Conservation (phyloP, 2,113 vertebrate genomes). For the Xiphorhynchus elegans region DNA sequence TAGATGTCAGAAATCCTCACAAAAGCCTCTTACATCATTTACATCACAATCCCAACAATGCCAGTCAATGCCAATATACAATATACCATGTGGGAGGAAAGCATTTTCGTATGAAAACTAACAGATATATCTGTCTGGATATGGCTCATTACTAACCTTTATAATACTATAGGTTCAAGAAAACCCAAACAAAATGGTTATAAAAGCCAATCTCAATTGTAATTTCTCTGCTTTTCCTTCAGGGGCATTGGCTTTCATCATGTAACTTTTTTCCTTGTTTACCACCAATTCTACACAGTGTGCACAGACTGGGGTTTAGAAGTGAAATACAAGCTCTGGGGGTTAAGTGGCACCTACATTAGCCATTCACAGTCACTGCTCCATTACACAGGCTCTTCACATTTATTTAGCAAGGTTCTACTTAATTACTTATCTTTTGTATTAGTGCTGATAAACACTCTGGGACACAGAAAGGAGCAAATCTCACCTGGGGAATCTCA, state of each 20-base stretch:
- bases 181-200: not conserved
- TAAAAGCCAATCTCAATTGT: not conserved
- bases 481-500: not conserved
- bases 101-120: not conserved
- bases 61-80: not conserved
- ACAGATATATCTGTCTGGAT: not conserved
- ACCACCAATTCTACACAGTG: not conserved
- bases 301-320: not conserved
- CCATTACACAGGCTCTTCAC: not conserved
- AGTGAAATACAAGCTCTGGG: not conserved
- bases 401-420: not conserved
- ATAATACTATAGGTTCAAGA: not conserved
- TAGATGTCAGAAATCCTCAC: not conserved
- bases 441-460: not conserved
- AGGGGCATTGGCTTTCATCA: not conserved
- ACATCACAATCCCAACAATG: not conserved
- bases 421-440: not conserved
- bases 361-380: not conserved
- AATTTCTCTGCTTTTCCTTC: not conserved
- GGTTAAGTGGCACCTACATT: not conserved
- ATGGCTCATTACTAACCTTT: not conserved
- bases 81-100: not conserved
- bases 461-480: not conserved
- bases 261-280: not conserved
- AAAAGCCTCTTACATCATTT: not conserved